Evolutionary conservation across 2,888 invertebrate species (phyloP), one percentile per base, ranked within the genome.

Genomic region (Dicranocentrus wangi): DNA sequence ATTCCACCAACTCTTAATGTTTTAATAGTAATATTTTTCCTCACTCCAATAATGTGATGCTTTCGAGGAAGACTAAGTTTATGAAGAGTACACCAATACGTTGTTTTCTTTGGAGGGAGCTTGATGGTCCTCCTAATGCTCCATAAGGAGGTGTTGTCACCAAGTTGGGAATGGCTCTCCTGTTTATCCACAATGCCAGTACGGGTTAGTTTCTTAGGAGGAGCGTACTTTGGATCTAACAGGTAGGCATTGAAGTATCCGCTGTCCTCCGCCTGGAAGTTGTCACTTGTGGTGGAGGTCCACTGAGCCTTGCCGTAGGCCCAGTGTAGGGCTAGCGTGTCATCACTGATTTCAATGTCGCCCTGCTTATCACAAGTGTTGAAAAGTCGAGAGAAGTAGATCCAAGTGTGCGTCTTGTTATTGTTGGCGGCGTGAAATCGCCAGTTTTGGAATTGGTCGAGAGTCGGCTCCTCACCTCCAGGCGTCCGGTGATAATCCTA

Each of bases 11-110:
- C 39, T 8, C 13, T 39, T 39, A 8, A 39, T 8, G 13, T 39
- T 39, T 39, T 39, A 8, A 39, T 39, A 13, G 39, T 8, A 39
- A 8, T 73, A n/a, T n/a, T n/a, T n/a, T n/a, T n/a, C n/a, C n/a
- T n/a, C n/a, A 82, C 82, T 60, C 79, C 82, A 68, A 82, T 66
- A 19, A 73, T 58, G 23, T 82, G 82, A 39, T 65, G 71, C 42
- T 82, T 82, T 8, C 17, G 15, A 0, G 47, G 58, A 25, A 63
- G 15, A 1, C 69, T 58, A 8, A 63, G 63, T 43, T 71, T 75
- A n/a, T 82, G 82, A 2, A 82, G 28, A 5, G 69, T 32, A 25
- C 82, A 82, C 47, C 55, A 65, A 21, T 82, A 82, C 17, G 63
- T 55, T 0, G 82, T 82, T 25, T 66, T 32, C 21, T 80, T 65